These are phyloP conservation scores for Marronus borbonicus DNA, from an alignment of 2,888 invertebrate genomes.

Conservation along the genomic window DNA sequence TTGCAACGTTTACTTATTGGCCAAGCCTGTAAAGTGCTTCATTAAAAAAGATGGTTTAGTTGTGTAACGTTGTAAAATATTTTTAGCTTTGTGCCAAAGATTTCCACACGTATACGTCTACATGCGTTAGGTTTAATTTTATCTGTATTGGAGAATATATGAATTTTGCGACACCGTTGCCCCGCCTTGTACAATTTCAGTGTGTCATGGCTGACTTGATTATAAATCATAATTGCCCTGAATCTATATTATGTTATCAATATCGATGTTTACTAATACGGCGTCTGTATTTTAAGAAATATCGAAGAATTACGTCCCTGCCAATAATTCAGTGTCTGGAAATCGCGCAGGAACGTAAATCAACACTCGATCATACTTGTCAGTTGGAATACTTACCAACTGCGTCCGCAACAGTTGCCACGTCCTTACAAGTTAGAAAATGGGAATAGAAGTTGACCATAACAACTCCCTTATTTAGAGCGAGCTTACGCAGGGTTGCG, in stretches of 20 bases:
- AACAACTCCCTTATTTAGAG: slow-evolving; percentile 85
- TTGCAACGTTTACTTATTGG: no score
- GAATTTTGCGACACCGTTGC: no score
- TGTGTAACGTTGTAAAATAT: no score
- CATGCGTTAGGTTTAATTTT: no score
- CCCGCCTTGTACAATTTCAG: no score
- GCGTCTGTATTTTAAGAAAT: no score
- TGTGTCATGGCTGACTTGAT: no score
- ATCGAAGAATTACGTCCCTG: no score
- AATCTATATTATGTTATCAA: no score
- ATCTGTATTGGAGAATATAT: no score
- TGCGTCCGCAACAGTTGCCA: slow-evolving; percentile 84
- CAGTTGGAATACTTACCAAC: slow-evolving; percentile 76
- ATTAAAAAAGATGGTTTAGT: not conserved
- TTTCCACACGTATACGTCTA: not conserved
- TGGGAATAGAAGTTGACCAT: slow-evolving; percentile 91
- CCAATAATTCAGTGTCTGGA: not conserved
- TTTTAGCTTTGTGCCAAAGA: not conserved
- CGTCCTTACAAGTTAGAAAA: slow-evolving; percentile 83
- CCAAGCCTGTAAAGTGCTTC: not conserved
- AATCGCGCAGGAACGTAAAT: not conserved
- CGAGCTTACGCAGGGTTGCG: slow-evolving; percentile 80
- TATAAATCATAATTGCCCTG: no score
- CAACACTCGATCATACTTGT: not conserved
- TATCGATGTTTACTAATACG: no score